Conservation (phyloP, 1,140 invertebrate species). For the Calephelis virginiensis region DNA sequence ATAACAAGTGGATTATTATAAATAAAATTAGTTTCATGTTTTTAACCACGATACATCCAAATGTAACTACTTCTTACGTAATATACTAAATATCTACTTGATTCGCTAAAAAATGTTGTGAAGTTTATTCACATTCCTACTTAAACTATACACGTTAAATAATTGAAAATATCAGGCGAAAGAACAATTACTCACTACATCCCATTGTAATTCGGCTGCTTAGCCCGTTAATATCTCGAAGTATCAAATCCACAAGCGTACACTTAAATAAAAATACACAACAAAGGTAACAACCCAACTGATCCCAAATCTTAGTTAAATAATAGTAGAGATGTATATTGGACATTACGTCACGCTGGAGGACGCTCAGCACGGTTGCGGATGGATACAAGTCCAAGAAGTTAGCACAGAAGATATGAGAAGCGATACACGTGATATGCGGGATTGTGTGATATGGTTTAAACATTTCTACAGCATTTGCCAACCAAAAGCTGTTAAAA, state of each 20-base stretch:
- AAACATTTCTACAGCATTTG: no score
- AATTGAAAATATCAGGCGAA: conserved; percentile 12
- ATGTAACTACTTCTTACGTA: conserved; percentile 30
- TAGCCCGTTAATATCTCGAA: not conserved
- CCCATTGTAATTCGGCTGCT: not conserved
- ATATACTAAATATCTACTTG: conserved; percentile 18
- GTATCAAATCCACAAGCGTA: conserved; percentile 2
- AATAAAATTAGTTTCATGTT: conserved; percentile 22
- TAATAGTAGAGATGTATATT: no score
- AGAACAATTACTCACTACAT: conserved; percentile 22
- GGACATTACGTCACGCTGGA: no score
- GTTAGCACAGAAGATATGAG: no score
- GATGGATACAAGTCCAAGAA: not conserved
- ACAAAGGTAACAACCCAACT: not conserved
- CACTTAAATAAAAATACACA: not conserved
- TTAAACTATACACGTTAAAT: conserved; percentile 18
- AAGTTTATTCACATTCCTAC: conserved; percentile 19
- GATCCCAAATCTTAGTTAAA: no score
- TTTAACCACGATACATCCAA: conserved; percentile 21
- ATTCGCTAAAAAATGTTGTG: conserved; percentile 15
- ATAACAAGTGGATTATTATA: conserved; percentile 47
- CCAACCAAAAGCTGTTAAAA: no score
- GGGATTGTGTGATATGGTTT: no score
- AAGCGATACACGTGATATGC: no score
- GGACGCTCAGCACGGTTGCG: conserved; percentile 24